A percentile compares a stretch with the other conserved stretches of the same genome.
These are phyloP conservation scores for Atrina japonica DNA, from an alignment of 2,888 invertebrate species.

Conservation along the genomic window DNA sequence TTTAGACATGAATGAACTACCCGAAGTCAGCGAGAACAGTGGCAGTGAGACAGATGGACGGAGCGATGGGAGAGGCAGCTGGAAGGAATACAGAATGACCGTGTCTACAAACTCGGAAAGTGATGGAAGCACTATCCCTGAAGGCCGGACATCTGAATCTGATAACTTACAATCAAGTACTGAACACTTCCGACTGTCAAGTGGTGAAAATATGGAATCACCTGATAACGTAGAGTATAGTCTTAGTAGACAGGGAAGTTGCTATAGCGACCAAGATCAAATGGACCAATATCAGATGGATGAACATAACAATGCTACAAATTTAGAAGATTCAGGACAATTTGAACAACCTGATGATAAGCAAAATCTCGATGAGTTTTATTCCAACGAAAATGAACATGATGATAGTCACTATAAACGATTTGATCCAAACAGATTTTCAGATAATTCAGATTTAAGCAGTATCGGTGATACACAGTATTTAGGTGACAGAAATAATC, in stretches of 20 bases:
- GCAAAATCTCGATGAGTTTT: background rate
- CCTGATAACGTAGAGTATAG: slow-evolving; percentile 18
- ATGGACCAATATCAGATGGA: too few relatives aligned
- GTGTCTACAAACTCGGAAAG: slow-evolving; percentile 46
- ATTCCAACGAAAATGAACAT: too few relatives aligned
- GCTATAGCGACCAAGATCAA: slow-evolving; percentile 15
- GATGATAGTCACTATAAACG: slow-evolving; percentile 41
- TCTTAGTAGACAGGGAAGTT: slow-evolving; percentile 36
- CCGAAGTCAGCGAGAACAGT: slow-evolving; percentile 54
- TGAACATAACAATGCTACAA: background rate
- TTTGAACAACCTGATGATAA: slow-evolving; percentile 17
- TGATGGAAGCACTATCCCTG: slow-evolving; percentile 41
- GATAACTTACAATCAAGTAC: slow-evolving; percentile 34
- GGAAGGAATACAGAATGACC: slow-evolving; percentile 40
- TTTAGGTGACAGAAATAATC: too few relatives aligned
- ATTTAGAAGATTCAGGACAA: background rate
- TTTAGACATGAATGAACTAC: slow-evolving; percentile 38
- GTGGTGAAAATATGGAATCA: slow-evolving; percentile 3
- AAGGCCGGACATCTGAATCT: slow-evolving; percentile 37
- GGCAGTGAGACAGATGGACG: slow-evolving; percentile 56
- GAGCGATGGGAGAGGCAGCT: slow-evolving; percentile 33
- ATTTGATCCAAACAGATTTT: slow-evolving; percentile 45
- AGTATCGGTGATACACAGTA: slow-evolving; percentile 39
- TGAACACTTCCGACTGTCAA: slow-evolving; percentile 26
- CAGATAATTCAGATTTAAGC: slow-evolving; percentile 56